Percentiles rank a stretch among this genome's conserved stretches.
Evolutionary conservation across 1,140 invertebrate species (phyloP).

Genomic region (Musca vetustissima): DNA sequence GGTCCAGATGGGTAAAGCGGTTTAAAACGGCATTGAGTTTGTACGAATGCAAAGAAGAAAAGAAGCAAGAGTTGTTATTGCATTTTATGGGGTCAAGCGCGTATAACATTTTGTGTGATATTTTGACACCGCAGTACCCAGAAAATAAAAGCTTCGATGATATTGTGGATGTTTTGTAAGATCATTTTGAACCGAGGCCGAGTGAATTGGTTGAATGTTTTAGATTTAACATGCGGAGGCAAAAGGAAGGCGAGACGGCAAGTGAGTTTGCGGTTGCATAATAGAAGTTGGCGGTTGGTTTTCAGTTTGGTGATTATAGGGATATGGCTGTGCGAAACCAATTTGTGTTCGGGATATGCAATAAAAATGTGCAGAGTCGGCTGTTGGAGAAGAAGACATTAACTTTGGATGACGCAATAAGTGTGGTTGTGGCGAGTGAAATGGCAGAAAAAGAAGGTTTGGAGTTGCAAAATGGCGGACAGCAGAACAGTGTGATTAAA

Average conservation of each 20-base stretch:
- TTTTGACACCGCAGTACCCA: constrained; percentile 20
- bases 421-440: background rate
- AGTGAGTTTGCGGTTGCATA: too few species aligned
- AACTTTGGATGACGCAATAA: background rate
- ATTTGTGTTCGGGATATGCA: background rate
- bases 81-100: constrained; percentile 29
- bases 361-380: background rate
- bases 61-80: constrained; percentile 25
- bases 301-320: background rate
- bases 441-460: background rate
- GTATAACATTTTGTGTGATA: constrained; percentile 29
- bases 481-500: background rate
- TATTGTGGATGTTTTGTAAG: constrained; percentile 25
- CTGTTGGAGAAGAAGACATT: background rate
- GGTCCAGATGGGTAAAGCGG: constrained; percentile 31
- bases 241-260: constrained; percentile 16
- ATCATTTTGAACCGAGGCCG: constrained; percentile 31
- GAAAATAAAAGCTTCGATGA: constrained; percentile 1
- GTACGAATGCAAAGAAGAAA: constrained; percentile 20
- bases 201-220: constrained; percentile 30
- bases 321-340: background rate
- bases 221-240: constrained; percentile 31
- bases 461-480: background rate
- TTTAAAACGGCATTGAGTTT: constrained; percentile 32
- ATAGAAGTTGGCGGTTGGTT: background rate